Percentiles rank a stretch among this genome's conserved stretches.
phyloP scores from a whole-genome alignment of 2,888 invertebrate species.

The Limnephilus auricula region DNA sequence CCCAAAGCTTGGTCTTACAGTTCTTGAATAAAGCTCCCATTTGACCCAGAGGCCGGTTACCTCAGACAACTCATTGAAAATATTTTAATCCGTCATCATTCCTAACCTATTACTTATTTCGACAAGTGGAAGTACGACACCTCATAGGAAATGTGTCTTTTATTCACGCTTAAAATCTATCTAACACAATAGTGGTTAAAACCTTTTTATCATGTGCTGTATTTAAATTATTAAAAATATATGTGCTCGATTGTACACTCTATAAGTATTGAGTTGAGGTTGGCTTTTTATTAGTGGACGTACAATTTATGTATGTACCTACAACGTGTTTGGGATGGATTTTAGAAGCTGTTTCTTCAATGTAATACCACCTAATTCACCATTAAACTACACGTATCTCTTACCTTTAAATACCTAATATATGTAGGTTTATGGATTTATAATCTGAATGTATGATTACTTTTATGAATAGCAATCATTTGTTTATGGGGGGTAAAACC shows the following conservation, averaged over 20 bases:
- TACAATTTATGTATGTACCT: neutral
- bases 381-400: neutral
- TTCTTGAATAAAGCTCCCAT: neutral
- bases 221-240: neutral
- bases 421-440: neutral
- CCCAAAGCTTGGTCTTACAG: neutral
- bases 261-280: conserved; percentile 17
- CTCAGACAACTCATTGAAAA: conserved; percentile 40
- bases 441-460: neutral
- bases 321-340: neutral
- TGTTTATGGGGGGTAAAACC: neutral
- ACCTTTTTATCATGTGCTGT: neutral
- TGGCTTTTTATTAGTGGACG: conserved; percentile 13
- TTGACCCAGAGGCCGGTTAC: conserved; percentile 44
- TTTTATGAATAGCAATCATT: neutral
- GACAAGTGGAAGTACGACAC: neutral
- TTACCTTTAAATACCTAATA: neutral
- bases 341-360: neutral
- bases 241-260: neutral
- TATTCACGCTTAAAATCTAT: neutral
- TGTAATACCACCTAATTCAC: neutral
- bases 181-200: neutral
- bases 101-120: conserved; percentile 15
- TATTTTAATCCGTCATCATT: conserved; percentile 40
- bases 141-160: neutral